A percentile compares a stretch with the other conserved stretches of the same genome.
Evolutionary conservation across 2,797 vertebrate species (phyloP).

Genomic region (Geotrypetes seraphini): DNA sequence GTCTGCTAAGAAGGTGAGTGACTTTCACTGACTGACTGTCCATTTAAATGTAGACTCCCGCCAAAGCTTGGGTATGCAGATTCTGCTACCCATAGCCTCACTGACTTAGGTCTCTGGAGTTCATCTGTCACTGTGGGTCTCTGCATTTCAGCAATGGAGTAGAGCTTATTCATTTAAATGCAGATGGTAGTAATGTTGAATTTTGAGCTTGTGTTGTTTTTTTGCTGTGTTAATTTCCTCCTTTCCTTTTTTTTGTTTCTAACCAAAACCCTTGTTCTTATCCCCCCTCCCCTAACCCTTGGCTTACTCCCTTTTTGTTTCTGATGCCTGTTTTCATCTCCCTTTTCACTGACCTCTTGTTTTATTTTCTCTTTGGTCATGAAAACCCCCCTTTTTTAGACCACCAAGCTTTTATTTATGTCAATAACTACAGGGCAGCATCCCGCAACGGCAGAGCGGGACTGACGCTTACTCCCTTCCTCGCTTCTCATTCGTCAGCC

Average conservation of each 20-base stretch:
- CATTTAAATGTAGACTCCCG: too few relatives aligned
- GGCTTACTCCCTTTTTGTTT: conserved; percentile 36
- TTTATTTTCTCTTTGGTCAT: conserved; percentile 60
- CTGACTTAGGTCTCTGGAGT: too few relatives aligned
- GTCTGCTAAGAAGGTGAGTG: conserved; percentile 81
- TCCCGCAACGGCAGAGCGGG: conserved; percentile 66
- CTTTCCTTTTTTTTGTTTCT: conserved; percentile 68
- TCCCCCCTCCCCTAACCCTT: conserved; percentile 58
- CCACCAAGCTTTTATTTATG: conserved; percentile 98
- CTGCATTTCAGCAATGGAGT: too few relatives aligned
- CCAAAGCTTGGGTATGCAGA: too few relatives aligned
- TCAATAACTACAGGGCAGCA: conserved; percentile 94
- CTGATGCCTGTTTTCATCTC: conserved; percentile 8
- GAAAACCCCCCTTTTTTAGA: conserved; percentile 76
- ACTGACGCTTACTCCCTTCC: conserved; percentile 62
- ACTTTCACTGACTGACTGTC: too few relatives aligned
- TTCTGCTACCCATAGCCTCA: too few relatives aligned
- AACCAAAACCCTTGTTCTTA: conserved; percentile 76
- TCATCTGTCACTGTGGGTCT: too few relatives aligned
- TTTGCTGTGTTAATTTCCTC: conserved; percentile 51
- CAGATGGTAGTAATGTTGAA: too few relatives aligned
- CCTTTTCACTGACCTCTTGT: conserved; percentile 22
- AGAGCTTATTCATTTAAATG: too few relatives aligned
- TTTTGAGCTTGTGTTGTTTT: too few relatives aligned
- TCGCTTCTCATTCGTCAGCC: conserved; percentile 55